A percentile compares a stretch with the other conserved stretches of the same genome.
These are phyloP conservation scores for Tachycineta bicolor DNA, from an alignment of 2,113 vertebrate species.

Conservation along the genomic window DNA sequence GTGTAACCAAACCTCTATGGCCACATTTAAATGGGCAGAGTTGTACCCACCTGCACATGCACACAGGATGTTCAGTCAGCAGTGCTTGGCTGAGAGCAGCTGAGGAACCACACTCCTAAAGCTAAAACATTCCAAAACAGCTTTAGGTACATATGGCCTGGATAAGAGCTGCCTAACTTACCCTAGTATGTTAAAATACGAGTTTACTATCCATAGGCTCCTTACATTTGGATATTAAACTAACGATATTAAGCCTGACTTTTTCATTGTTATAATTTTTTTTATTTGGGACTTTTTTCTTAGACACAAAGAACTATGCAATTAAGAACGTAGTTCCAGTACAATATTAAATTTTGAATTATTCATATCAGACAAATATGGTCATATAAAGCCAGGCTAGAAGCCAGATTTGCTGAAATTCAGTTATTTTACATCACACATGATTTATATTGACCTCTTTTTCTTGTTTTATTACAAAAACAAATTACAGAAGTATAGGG, in stretches of 20 bases:
- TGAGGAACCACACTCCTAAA: neutral
- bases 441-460: neutral
- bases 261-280: neutral
- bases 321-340: neutral
- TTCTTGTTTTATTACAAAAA: neutral
- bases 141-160: neutral
- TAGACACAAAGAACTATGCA: neutral
- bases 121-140: neutral
- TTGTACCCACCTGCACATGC: neutral
- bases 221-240: neutral
- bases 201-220: neutral
- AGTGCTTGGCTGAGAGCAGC: neutral
- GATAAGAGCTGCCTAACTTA: neutral
- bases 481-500: accelerated
- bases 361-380: neutral
- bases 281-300: neutral
- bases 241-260: neutral
- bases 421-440: neutral
- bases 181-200: neutral
- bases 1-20: neutral
- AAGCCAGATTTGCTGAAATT: neutral
- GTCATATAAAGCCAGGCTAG: neutral
- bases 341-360: neutral
- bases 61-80: neutral
- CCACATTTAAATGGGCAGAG: neutral